Conservation (phyloP, 2,888 invertebrate genomes). For the Eilema caniola region DNA sequence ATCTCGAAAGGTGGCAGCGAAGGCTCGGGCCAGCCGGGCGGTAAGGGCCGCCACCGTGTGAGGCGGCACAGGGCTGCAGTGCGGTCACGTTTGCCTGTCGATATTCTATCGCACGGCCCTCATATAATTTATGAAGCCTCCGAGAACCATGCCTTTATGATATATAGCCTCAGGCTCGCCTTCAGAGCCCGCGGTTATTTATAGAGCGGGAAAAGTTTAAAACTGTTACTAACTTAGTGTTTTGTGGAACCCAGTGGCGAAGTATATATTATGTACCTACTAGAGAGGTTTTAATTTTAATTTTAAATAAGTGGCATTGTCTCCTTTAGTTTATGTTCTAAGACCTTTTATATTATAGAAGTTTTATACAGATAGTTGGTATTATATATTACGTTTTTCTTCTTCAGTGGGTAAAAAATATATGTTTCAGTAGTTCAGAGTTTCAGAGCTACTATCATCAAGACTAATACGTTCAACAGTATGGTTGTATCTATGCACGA, state of each 20-base stretch:
- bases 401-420: no score
- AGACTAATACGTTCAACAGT: no score
- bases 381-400: no score
- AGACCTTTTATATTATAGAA: no score
- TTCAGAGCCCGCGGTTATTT: conserved; percentile 47
- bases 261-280: not conserved
- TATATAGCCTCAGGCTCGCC: conserved; percentile 54
- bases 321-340: no score
- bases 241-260: not conserved
- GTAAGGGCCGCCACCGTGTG: not conserved
- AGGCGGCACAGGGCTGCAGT: conserved; percentile 26
- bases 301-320: not conserved
- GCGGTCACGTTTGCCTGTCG: conserved; percentile 63
- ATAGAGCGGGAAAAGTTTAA: conserved; percentile 23
- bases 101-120: conserved; percentile 65
- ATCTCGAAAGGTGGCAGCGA: conserved; percentile 17
- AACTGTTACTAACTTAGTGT: conserved; percentile 2
- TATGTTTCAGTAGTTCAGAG: no score
- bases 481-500: no score
- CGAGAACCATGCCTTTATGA: conserved; percentile 56
- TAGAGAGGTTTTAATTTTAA: no score
- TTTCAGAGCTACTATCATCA: no score
- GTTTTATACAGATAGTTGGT: no score
- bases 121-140: conserved; percentile 62
- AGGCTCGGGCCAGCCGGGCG: not conserved